Base-by-base conservation (phyloP, 2,888 invertebrate species). In the Geotrupes spiniger region DNA sequence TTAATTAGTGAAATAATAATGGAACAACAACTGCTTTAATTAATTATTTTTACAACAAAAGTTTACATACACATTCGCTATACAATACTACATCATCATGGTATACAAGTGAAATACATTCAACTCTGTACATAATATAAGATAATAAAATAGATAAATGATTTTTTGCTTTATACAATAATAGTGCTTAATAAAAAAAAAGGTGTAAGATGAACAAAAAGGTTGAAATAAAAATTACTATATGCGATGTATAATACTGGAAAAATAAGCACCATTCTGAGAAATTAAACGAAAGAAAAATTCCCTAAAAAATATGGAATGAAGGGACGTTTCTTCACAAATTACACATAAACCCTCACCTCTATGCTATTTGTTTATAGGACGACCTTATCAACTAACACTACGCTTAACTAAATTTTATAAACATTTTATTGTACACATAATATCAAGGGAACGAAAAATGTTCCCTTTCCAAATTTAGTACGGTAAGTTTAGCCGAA, bases 301-400 rank as follows among this genome's bases (percentile, higher is more conserved):
- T 28, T 44, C 29, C 25, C 29, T 21, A 29, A 9, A 39, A 11
- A 39, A 39, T 38, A 39, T 40, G 46, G 46, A 46, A 46, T 46
- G 46, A 46, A 46, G 16, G 39, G 26, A 46, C 26, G 36, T 26
- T 10, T 21, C 21, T 39, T 46, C 10, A 14, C 31, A 39, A 15
- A 39, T 46, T 46, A 46, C 33, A 46, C 28, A 39, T 21, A 39
- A 39, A 40, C 46, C 46, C 46, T 46, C 46, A 46, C 46, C 46
- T 27, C 33, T 39, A 45, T 29, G 38, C 29, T 38, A 40, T 27
- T 14, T 11, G 21, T 29, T 41, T 15, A 43, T 36, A 44, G 36
- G 14, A 37, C 29, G 14, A 21, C 10, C 31, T 44, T 14, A 29
- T 12, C 38, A 17, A 29, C 28, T 42, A 42, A 15, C 10, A 31